Evolutionary conservation across 2,888 invertebrate species (phyloP).

Genomic region (Theodoxus fluviatilis): DNA sequence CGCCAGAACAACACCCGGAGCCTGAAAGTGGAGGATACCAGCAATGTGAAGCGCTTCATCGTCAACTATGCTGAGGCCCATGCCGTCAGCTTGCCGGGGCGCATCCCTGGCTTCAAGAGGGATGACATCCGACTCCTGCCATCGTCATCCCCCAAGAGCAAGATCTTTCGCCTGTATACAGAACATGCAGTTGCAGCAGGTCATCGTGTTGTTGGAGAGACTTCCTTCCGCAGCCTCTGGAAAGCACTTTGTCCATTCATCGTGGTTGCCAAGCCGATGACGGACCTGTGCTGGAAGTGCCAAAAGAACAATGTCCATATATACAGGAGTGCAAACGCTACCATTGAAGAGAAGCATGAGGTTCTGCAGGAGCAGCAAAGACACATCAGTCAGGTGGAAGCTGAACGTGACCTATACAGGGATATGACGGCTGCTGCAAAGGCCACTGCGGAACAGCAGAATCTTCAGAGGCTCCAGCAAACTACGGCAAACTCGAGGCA

Average conservation of each 20-base stretch:
- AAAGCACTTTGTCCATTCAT: conserved; percentile 25
- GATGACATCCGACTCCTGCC: conserved; percentile 22
- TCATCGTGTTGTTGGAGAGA: background rate
- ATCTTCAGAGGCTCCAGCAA: background rate
- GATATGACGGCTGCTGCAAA: conserved; percentile 2
- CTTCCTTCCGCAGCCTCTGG: conserved; percentile 23
- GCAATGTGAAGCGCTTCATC: conserved; percentile 21
- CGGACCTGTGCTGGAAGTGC: conserved; percentile 32
- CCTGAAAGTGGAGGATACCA: conserved; percentile 14
- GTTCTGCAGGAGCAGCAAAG: background rate
- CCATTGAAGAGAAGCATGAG: background rate
- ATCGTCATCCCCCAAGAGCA: background rate
- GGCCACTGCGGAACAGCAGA: background rate
- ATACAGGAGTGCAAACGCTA: conserved; percentile 17
- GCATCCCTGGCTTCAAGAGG: conserved; percentile 26
- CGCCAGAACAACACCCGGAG: background rate
- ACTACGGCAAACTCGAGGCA: background rate
- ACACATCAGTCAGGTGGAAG: conserved; percentile 17
- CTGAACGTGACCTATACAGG: conserved; percentile 17
- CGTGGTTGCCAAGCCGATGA: conserved; percentile 27
- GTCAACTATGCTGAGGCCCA: conserved; percentile 25
- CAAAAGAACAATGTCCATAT: conserved; percentile 27
- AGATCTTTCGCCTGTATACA: background rate
- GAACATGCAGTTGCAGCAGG: background rate
- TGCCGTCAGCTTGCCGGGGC: conserved; percentile 26